These are phyloP conservation scores for Sapajus apella DNA, from an alignment of 2,113 vertebrate genomes.

Conservation along the genomic window DNA sequence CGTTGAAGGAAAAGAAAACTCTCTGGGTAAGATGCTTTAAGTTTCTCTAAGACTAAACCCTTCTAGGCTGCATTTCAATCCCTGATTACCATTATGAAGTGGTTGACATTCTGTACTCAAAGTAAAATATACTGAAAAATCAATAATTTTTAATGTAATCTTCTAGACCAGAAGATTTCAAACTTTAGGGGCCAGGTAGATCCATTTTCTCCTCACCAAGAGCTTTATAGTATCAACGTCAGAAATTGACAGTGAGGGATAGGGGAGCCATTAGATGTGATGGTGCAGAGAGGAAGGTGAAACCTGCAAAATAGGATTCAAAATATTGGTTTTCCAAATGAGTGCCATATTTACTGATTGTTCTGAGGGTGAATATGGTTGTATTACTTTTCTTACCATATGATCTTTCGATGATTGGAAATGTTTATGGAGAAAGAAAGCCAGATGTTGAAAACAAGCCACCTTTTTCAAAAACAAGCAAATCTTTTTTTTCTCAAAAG, in stretches of 20 bases:
- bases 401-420: neutral
- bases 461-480: neutral
- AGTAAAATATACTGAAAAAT: neutral
- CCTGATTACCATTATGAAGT: neutral
- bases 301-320: neutral
- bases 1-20: slow-evolving; percentile 73
- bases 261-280: too few species aligned
- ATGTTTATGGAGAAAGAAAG: neutral
- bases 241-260: neutral
- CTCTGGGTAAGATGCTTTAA: slow-evolving; percentile 86
- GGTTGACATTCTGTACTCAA: neutral
- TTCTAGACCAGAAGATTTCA: neutral
- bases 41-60: neutral
- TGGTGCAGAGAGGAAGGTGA: neutral
- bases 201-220: neutral
- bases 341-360: neutral
- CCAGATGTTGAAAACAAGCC: neutral
- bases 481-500: neutral
- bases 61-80: neutral
- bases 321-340: neutral
- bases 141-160: neutral
- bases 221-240: neutral
- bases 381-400: neutral
- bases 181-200: neutral
- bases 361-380: neutral